phyloP scores from a whole-genome alignment of 2,113 vertebrate genomes.

The Microtus montanus region DNA sequence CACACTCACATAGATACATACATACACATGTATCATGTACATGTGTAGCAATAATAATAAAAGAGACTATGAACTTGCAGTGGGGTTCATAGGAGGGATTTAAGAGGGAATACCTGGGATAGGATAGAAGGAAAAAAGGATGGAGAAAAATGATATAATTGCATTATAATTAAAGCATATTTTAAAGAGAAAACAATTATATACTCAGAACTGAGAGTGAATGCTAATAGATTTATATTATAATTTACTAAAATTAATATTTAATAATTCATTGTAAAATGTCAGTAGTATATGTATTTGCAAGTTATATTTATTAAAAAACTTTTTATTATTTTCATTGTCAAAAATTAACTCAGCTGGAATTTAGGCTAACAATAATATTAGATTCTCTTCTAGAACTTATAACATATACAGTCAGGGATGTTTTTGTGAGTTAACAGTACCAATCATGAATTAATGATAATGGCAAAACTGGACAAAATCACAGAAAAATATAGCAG shows the following conservation, averaged over 20 bases:
- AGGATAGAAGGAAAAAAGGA: background rate
- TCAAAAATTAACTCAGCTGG: background rate
- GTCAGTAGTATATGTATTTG: background rate
- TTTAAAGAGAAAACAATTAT: background rate
- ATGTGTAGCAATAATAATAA: background rate
- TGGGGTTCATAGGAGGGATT: background rate
- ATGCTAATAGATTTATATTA: background rate
- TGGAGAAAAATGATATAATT: background rate
- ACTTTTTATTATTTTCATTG: background rate
- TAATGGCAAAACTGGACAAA: background rate
- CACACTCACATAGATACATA: too few species aligned
- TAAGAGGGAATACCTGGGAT: background rate
- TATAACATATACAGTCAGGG: background rate
- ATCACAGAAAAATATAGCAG: background rate
- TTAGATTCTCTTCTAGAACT: background rate
- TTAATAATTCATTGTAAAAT: background rate
- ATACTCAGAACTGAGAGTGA: background rate
- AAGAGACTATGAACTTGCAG: background rate
- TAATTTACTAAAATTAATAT: background rate
- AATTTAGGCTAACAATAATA: background rate
- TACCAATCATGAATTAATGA: background rate
- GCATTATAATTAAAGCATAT: background rate
- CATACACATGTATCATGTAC: too few species aligned
- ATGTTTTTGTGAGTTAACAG: background rate
- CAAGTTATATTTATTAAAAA: background rate